phyloP scores from a whole-genome alignment of 2,888 invertebrate genomes.

The Clostera curtula region DNA sequence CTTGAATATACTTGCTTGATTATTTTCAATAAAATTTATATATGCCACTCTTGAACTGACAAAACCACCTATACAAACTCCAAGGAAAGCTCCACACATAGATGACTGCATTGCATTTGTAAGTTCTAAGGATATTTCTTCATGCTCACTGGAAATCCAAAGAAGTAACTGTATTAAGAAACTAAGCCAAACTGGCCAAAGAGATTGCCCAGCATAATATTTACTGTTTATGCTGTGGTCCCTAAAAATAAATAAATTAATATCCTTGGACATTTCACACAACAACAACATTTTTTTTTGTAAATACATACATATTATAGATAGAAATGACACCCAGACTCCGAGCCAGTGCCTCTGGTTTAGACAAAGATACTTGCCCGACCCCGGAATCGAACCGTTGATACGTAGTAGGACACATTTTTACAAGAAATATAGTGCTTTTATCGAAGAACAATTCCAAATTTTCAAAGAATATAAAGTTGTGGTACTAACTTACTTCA shows the following conservation, averaged over 20 bases:
- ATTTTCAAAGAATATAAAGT: neutral
- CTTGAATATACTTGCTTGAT: constrained; percentile 81
- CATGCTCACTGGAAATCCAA: constrained; percentile 76
- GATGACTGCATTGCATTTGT: constrained; percentile 76
- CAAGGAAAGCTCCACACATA: constrained; percentile 75
- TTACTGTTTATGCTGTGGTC: too few relatives aligned
- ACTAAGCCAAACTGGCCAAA: constrained; percentile 1
- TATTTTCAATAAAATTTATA: constrained; percentile 80
- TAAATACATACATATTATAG: too few relatives aligned
- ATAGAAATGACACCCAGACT: too few relatives aligned
- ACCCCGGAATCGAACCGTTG: too few relatives aligned
- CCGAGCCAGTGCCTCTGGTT: too few relatives aligned
- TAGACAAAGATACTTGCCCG: too few relatives aligned
- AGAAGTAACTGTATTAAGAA: neutral
- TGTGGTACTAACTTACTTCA: constrained; percentile 46
- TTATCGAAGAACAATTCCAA: constrained; percentile 9
- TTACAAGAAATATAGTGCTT: too few relatives aligned
- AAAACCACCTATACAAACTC: constrained; percentile 80
- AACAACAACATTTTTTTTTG: too few relatives aligned
- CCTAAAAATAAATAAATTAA: too few relatives aligned
- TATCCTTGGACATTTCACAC: too few relatives aligned
- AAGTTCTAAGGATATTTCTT: constrained; percentile 76
- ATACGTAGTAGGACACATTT: too few relatives aligned
- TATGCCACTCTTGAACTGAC: constrained; percentile 75
- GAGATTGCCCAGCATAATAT: neutral